phyloP scores from a whole-genome alignment of 2,113 vertebrate species.

The Plestiodon gilberti region DNA sequence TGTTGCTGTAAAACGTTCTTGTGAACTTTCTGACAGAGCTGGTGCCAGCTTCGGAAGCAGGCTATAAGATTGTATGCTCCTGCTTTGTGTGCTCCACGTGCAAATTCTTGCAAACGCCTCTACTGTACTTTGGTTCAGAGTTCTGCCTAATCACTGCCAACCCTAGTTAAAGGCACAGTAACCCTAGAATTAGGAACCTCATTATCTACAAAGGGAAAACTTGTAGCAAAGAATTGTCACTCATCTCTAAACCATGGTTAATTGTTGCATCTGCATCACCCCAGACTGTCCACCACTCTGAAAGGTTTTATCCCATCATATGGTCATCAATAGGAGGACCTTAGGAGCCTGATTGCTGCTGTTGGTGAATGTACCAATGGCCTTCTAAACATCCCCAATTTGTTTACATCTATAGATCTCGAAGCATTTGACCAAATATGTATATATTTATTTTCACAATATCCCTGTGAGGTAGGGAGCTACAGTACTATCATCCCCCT shows the following conservation, averaged over 20 bases:
- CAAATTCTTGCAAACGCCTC: neutral
- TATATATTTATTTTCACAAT: constrained; percentile 6
- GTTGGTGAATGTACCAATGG: neutral
- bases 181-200: too few species aligned
- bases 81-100: neutral
- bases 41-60: neutral
- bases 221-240: neutral
- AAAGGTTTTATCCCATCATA: neutral
- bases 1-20: neutral
- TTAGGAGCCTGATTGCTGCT: neutral
- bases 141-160: neutral
- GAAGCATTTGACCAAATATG: neutral
- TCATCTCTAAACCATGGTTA: neutral
- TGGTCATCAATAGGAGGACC: neutral
- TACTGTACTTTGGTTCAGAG: neutral
- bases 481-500: neutral
- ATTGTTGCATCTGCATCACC: neutral
- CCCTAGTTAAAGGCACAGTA: neutral
- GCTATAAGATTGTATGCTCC: neutral
- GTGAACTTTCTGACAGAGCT: neutral
- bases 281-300: neutral
- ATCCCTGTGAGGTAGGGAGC: neutral
- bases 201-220: too few species aligned
- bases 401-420: neutral
- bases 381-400: neutral